Percentiles rank a stretch among this genome's conserved stretches.
Evolutionary conservation across 2,888 invertebrate species (phyloP).

Genomic region (Gibbula magus): DNA sequence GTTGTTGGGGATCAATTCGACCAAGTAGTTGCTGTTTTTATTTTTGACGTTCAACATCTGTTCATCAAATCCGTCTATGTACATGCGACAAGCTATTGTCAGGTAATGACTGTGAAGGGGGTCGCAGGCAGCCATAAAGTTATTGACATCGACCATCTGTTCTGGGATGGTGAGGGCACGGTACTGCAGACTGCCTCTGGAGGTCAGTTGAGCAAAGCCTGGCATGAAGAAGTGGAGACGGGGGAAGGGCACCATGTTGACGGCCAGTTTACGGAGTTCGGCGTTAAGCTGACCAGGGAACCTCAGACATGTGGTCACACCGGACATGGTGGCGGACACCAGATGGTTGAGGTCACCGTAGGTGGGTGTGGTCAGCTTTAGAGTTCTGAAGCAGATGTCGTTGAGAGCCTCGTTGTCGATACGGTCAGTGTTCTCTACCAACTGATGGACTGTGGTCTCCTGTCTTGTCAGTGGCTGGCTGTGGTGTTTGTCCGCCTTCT

Average conservation of each 20-base stretch:
- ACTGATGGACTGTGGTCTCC: too few relatives aligned
- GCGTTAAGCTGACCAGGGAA: slow-evolving; percentile 44
- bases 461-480: too few relatives aligned
- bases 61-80: background rate
- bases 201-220: slow-evolving; percentile 75
- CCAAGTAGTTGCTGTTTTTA: too few relatives aligned
- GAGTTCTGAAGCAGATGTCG: too few relatives aligned
- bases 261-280: slow-evolving; percentile 39
- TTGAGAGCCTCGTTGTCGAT: slow-evolving; percentile 80
- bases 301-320: slow-evolving; percentile 33
- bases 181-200: background rate
- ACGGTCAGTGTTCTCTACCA: too few relatives aligned
- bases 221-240: slow-evolving; percentile 91
- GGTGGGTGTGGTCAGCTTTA: slow-evolving; percentile 27
- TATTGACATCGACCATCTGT: slow-evolving; percentile 18
- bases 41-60: slow-evolving; percentile 1
- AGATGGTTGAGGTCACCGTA: slow-evolving; percentile 38
- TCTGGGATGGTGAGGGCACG: slow-evolving; percentile 50
- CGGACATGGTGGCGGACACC: slow-evolving; percentile 35
- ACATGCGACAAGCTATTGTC: background rate
- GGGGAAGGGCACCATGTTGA: slow-evolving; percentile 41
- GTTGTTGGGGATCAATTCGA: too few relatives aligned
- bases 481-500: too few relatives aligned
- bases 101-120: too few relatives aligned
- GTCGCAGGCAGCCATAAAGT: background rate